Evolutionary conservation across 2,113 vertebrate species (phyloP).

Genomic region (Xerus inauris): DNA sequence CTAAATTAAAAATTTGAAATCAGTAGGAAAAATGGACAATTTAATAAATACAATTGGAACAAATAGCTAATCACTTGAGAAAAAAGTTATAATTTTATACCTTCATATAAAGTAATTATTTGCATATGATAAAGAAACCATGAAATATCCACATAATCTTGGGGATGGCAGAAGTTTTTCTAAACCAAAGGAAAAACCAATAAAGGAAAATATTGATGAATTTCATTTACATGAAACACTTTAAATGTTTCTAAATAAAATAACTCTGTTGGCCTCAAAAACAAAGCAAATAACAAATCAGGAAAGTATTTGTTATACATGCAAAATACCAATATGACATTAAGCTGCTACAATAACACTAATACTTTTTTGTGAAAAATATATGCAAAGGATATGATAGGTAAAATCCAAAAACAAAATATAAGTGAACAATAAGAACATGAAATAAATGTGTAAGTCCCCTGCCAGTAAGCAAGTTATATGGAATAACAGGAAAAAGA

Average conservation of each 20-base stretch:
- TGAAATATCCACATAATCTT: not conserved
- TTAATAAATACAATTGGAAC: slow-evolving; percentile 21
- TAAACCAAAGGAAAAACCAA: not conserved
- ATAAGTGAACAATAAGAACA: not conserved
- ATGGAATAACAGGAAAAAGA: not conserved
- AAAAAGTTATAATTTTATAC: not conserved
- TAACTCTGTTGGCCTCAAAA: not conserved
- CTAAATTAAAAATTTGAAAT: slow-evolving; percentile 28
- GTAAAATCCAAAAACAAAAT: not conserved
- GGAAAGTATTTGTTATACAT: not conserved
- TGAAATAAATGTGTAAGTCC: not conserved
- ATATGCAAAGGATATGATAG: not conserved
- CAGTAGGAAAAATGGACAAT: not conserved
- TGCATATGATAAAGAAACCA: not conserved
- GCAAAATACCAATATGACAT: not conserved
- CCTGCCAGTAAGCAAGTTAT: not conserved
- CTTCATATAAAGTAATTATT: not conserved
- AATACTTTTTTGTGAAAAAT: not conserved
- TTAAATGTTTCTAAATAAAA: not conserved
- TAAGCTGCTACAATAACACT: not conserved
- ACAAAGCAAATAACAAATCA: not conserved
- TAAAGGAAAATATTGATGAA: not conserved
- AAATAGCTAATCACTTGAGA: not conserved
- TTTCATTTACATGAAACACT: not conserved
- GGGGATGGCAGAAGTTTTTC: not conserved